Conservation (phyloP, 2,888 invertebrate genomes). For the Mesorhabditis spiculigera region DNA sequence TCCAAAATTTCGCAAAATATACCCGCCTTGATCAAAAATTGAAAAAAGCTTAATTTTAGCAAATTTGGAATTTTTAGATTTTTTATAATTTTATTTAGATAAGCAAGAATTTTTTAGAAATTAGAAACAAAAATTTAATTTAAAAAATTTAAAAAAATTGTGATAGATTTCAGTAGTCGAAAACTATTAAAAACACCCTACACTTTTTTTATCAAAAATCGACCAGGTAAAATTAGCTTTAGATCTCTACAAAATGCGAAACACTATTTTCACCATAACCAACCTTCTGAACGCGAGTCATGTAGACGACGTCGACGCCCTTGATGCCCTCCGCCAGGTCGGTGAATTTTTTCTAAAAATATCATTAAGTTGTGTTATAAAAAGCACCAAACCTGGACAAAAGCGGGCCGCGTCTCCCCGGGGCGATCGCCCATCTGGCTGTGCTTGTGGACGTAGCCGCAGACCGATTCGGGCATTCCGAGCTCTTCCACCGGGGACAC, state of each 20-base stretch:
- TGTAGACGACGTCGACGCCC: constrained; percentile 93
- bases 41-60: too few relatives aligned
- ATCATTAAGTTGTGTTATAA: not conserved
- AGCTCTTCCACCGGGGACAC: constrained; percentile 78
- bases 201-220: constrained; percentile 7
- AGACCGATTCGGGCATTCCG: constrained; percentile 84
- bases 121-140: too few relatives aligned
- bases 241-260: too few relatives aligned
- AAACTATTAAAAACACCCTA: not conserved
- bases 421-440: constrained; percentile 54
- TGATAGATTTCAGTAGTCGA: not conserved
- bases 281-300: constrained; percentile 91
- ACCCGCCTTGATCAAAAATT: too few relatives aligned
- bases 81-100: too few relatives aligned
- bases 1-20: too few relatives aligned
- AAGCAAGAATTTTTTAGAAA: too few relatives aligned
- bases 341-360: constrained; percentile 43
- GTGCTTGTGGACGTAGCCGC: constrained; percentile 74
- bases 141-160: constrained; percentile 8
- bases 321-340: constrained; percentile 78
- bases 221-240: too few relatives aligned
- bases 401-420: constrained; percentile 64
- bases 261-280: not conserved
- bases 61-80: too few relatives aligned
- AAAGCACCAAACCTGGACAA: constrained; percentile 66